phyloP scores from a whole-genome alignment of 1,140 invertebrate genomes.

The Diprion similis region DNA sequence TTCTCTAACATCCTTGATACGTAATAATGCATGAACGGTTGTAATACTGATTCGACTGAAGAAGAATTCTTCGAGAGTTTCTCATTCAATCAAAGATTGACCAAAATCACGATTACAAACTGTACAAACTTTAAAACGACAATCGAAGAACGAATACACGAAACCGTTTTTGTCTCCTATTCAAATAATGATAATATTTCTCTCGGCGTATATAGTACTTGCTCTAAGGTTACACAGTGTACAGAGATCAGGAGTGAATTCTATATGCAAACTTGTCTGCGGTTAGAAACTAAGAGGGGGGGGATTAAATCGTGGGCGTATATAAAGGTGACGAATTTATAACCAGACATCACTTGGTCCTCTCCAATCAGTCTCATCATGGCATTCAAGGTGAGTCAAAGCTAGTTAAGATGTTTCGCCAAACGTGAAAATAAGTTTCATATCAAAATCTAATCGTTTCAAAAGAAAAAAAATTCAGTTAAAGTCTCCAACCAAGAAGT shows the following conservation, averaged over 20 bases:
- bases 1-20: too few species aligned
- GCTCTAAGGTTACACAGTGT: not conserved
- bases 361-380: not conserved
- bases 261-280: not conserved
- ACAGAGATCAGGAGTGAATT: not conserved
- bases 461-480: too few species aligned
- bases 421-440: too few species aligned
- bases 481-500: too few species aligned
- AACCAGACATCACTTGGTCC: not conserved
- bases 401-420: not conserved
- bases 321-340: not conserved
- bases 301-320: not conserved
- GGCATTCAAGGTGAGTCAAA: not conserved
- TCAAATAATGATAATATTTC: not conserved
- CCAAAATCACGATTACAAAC: too few species aligned
- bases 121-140: not conserved
- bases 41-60: too few species aligned
- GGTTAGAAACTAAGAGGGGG: not conserved
- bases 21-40: too few species aligned
- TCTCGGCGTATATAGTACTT: not conserved
- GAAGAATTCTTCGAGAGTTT: not conserved
- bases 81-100: too few species aligned
- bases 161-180: too few species aligned
- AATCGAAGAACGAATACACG: not conserved
- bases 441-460: too few species aligned